Base-by-base conservation (phyloP, 2,888 invertebrate genomes). In the Chrysolina oricalcia region DNA sequence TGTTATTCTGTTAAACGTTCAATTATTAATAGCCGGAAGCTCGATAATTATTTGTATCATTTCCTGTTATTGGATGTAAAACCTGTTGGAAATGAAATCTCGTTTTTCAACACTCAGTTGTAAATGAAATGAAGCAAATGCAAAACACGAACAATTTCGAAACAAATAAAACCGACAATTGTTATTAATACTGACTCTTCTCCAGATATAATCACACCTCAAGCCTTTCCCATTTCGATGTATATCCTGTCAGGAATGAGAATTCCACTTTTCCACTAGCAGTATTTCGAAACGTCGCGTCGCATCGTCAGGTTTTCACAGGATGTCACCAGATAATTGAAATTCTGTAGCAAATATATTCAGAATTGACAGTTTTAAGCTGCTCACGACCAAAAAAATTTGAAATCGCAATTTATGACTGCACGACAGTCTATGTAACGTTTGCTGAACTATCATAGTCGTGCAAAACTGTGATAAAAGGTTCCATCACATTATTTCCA, bases 321-420 rank as follows among this genome's bases (percentile, higher is more conserved):
- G 43, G 19, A 48, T 48, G 67, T 67, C 67, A 67, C n/a, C 27
- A 11, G 35, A 27, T 67, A 48, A 67, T 43, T 67, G 67, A 67
- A 67, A 48, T 35, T 41, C 50, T 8, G 67, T 15, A 67, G 67
- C 50, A 27, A 23, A 27, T 50, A 50, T 67, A 50, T 48, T 50
- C 48, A 50, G 67, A 48, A 67, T 67, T 67, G 67, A 67, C 67
- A 67, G 67, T 67, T 67, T 67, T 27, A 67, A 67, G 50, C 67
- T 50, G 67, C 23, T 67, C 67, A 67, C 67, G 67, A 50, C n/a
- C 67, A 50, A 67, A 67, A 59, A 27, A 67, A 67, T 50, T 48
- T n/a, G 35, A 50, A 67, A 35, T 67, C 21, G 23, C 67, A 50
- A 67, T 67, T 67, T 67, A 67, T 43, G 67, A 67, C 15, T 35